A percentile compares a stretch with the other conserved stretches of the same genome.
Evolutionary conservation across 2,113 vertebrate genomes (phyloP).

Genomic region (Cyprinodon tularosa): DNA sequence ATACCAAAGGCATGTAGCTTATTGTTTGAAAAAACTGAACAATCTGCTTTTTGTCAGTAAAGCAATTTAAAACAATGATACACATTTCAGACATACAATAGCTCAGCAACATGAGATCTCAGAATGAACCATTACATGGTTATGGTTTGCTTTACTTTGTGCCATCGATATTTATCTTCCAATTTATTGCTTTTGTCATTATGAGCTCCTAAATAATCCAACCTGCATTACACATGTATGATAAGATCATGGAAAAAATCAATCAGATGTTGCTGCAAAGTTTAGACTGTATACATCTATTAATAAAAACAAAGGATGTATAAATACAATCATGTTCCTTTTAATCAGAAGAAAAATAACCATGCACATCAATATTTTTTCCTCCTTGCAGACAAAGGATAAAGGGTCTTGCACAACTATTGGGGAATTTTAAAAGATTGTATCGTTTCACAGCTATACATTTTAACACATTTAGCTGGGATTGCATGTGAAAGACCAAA

Average conservation of each 20-base stretch:
- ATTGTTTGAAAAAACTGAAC: constrained; percentile 32
- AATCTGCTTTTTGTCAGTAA: constrained; percentile 31
- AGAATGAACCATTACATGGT: constrained; percentile 3
- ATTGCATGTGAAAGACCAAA: not conserved
- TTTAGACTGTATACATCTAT: not conserved
- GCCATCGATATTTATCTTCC: not conserved
- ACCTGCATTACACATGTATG: not conserved
- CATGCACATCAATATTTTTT: not conserved
- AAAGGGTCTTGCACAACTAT: not conserved
- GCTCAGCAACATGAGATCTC: not conserved
- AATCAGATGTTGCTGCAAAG: not conserved
- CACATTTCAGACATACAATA: not conserved
- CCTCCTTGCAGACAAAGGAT: not conserved
- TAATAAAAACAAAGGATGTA: not conserved
- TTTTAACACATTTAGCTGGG: not conserved
- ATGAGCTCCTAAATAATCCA: constrained; percentile 27
- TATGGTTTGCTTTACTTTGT: not conserved
- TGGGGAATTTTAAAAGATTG: not conserved
- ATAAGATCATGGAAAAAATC: not conserved
- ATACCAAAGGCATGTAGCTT: constrained; percentile 28
- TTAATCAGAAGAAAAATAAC: not conserved
- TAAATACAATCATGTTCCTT: no score
- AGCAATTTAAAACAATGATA: constrained; percentile 9
- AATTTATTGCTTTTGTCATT: not conserved
- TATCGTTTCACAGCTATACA: not conserved